Evolutionary conservation across 2,113 vertebrate species (phyloP).

Genomic region (Strix uralensis): DNA sequence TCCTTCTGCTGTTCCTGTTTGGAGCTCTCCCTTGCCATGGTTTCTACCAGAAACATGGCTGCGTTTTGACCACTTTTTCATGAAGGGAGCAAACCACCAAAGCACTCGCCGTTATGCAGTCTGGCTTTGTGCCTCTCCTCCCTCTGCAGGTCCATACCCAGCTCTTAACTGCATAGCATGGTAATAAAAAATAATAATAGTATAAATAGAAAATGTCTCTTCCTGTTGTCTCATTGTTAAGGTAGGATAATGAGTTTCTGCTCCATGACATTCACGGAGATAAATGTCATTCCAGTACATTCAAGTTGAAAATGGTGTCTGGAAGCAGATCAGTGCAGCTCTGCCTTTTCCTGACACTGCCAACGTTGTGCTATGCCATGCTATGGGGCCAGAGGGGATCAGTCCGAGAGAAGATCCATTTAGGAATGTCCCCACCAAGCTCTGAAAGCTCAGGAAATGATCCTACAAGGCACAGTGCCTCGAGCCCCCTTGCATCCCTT

Average conservation of each 20-base stretch:
- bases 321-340: background rate
- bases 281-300: background rate
- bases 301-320: background rate
- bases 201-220: background rate
- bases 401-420: background rate
- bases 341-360: background rate
- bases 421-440: background rate
- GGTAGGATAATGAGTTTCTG: background rate
- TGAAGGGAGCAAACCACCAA: no score
- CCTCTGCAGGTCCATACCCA: background rate
- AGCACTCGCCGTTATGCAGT: background rate
- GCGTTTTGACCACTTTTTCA: background rate
- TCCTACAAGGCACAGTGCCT: background rate
- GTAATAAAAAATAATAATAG: background rate
- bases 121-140: background rate
- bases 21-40: background rate
- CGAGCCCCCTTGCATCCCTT: background rate
- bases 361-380: background rate
- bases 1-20: background rate
- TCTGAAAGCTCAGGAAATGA: background rate
- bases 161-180: background rate
- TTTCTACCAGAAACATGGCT: background rate
- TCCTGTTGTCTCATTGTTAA: background rate
- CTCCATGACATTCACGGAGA: background rate
- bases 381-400: background rate